A percentile compares a stretch with the other conserved stretches of the same genome.
Evolutionary conservation across 2,113 vertebrate species (phyloP).

Genomic region (Eretmochelys imbricata): DNA sequence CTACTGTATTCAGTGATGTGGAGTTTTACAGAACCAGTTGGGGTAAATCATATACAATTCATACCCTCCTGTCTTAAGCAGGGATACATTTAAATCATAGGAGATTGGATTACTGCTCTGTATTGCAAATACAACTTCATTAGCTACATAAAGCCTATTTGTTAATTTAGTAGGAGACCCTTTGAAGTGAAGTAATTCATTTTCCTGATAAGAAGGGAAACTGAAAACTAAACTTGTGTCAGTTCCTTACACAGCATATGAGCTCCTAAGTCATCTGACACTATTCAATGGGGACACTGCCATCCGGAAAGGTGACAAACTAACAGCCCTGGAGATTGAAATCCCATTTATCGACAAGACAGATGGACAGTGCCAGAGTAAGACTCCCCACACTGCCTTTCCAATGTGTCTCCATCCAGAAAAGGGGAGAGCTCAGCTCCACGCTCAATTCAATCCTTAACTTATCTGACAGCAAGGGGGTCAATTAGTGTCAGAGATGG

Average conservation of each 20-base stretch:
- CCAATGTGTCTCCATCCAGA: background rate
- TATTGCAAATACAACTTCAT: slow-evolving; percentile 11
- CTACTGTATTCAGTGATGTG: background rate
- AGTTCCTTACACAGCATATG: slow-evolving; percentile 4
- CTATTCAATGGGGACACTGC: slow-evolving; percentile 44
- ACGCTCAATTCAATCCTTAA: background rate
- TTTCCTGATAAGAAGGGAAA: slow-evolving; percentile 54
- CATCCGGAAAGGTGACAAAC: slow-evolving; percentile 41
- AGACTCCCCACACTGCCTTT: background rate
- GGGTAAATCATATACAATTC: background rate
- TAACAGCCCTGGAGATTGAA: slow-evolving; percentile 61
- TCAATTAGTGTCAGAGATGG: background rate
- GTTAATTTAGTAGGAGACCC: slow-evolving; percentile 28
- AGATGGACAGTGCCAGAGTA: slow-evolving; percentile 33
- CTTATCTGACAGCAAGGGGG: background rate
- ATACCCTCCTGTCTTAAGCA: background rate
- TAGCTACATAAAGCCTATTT: slow-evolving; percentile 17
- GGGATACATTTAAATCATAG: background rate
- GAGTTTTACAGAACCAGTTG: background rate
- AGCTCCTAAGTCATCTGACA: slow-evolving; percentile 41
- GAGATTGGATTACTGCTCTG: background rate
- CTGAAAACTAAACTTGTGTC: slow-evolving; percentile 46
- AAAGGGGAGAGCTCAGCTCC: slow-evolving; percentile 6
- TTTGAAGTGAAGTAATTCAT: slow-evolving; percentile 44
- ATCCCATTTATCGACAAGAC: slow-evolving; percentile 31